Evolutionary conservation across 92 coral and sea anemone genomes (phyloP).

Genomic region (Paramuricea clavata): DNA sequence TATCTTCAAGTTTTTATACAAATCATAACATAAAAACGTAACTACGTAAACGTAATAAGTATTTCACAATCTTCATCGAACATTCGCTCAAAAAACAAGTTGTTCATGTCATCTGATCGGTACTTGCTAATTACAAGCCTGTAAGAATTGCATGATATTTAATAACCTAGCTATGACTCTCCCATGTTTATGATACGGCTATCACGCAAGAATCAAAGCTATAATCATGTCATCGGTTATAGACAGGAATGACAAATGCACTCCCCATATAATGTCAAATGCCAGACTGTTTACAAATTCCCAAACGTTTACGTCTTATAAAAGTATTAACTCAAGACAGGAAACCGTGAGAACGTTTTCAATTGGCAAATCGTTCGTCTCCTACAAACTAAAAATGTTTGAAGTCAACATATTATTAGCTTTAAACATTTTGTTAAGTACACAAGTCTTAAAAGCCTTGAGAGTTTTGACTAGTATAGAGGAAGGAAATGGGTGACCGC

Average conservation of each 20-base stretch:
- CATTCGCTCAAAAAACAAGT: background rate
- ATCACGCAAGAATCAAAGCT: too few relatives aligned
- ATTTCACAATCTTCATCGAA: background rate
- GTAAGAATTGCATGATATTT: too few relatives aligned
- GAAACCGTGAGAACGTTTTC: constrained; percentile 12
- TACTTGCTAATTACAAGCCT: background rate
- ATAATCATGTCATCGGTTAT: background rate
- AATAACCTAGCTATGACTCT: background rate
- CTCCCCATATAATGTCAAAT: background rate
- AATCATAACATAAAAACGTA: too few relatives aligned
- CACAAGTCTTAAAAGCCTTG: background rate
- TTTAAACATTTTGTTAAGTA: background rate
- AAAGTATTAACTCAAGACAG: background rate
- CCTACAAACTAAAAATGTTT: background rate
- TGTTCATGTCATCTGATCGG: too few relatives aligned
- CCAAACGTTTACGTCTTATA: background rate
- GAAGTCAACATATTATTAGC: background rate
- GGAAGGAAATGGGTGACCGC: background rate
- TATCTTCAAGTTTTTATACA: background rate
- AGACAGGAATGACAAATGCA: constrained; percentile 8
- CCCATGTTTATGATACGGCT: background rate
- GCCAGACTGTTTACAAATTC: background rate
- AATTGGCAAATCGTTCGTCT: background rate
- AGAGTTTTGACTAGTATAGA: background rate
- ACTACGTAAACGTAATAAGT: background rate